Evolutionary conservation across 2,797 vertebrate genomes (phyloP).

Genomic region (Tokudaia tokunoshimensis): DNA sequence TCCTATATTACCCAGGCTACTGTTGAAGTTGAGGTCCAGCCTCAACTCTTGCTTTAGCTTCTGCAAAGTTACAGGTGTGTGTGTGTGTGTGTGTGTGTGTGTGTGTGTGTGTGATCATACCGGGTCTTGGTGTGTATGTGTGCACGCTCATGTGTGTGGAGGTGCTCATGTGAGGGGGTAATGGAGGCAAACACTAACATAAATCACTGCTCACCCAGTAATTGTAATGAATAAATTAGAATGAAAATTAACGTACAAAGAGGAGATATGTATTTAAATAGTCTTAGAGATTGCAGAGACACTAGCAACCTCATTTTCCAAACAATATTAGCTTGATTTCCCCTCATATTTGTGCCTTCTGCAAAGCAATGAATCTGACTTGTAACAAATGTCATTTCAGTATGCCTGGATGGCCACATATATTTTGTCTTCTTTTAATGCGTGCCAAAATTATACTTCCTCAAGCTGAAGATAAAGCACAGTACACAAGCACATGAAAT

Average conservation of each 20-base stretch:
- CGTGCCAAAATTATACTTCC: constrained; percentile 12
- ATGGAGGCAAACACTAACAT: not conserved
- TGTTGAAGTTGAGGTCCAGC: too few species aligned
- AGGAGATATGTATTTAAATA: not conserved
- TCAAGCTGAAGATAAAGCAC: constrained; percentile 44
- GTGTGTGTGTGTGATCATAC: not conserved
- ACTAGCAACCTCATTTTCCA: not conserved
- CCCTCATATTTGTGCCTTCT: not conserved
- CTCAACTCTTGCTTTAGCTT: not conserved
- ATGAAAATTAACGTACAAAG: not conserved
- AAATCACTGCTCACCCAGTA: not conserved
- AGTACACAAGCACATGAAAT: constrained; percentile 6
- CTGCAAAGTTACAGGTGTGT: not conserved
- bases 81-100: not conserved
- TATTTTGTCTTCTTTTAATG: constrained; percentile 18
- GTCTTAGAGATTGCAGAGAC: not conserved
- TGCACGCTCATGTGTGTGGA: not conserved
- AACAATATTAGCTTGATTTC: not conserved
- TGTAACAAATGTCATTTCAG: not conserved
- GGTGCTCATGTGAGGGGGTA: too few species aligned
- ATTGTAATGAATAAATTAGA: not conserved
- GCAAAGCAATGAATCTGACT: not conserved
- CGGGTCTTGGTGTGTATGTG: not conserved
- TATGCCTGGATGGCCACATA: not conserved
- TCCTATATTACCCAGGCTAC: not conserved